Percentiles rank a stretch among this genome's conserved stretches.
Evolutionary conservation across 2,888 invertebrate genomes (phyloP).

Genomic region (Cephus spinipes): DNA sequence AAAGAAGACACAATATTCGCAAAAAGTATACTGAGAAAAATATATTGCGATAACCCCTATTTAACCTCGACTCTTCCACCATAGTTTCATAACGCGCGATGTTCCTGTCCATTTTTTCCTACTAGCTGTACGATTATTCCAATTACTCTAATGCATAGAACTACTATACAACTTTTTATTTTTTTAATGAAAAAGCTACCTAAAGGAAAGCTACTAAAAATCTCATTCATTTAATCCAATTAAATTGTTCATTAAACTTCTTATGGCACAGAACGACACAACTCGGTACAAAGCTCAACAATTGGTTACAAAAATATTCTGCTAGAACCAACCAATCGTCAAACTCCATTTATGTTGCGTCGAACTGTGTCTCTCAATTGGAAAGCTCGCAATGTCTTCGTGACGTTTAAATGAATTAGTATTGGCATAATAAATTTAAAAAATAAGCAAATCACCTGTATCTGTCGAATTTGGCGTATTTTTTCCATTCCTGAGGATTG

Average conservation of each 20-base stretch:
- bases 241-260: neutral
- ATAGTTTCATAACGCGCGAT: neutral
- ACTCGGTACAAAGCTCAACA: no score
- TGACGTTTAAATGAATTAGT: neutral
- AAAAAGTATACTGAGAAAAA: neutral
- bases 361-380: no score
- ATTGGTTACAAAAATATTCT: no score
- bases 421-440: neutral
- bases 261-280: neutral
- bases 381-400: neutral
- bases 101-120: neutral
- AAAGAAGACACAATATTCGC: no score
- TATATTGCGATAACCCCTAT: neutral
- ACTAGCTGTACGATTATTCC: neutral
- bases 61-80: neutral
- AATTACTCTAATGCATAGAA: neutral
- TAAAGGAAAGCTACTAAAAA: neutral
- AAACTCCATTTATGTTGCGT: no score
- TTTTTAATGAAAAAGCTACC: neutral
- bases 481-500: constrained; percentile 91
- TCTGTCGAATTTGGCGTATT: constrained; percentile 94
- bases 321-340: no score
- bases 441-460: constrained; percentile 73
- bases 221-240: neutral
- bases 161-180: neutral